phyloP scores from a whole-genome alignment of 2,888 invertebrate species.

The Sinotaia quadrata region DNA sequence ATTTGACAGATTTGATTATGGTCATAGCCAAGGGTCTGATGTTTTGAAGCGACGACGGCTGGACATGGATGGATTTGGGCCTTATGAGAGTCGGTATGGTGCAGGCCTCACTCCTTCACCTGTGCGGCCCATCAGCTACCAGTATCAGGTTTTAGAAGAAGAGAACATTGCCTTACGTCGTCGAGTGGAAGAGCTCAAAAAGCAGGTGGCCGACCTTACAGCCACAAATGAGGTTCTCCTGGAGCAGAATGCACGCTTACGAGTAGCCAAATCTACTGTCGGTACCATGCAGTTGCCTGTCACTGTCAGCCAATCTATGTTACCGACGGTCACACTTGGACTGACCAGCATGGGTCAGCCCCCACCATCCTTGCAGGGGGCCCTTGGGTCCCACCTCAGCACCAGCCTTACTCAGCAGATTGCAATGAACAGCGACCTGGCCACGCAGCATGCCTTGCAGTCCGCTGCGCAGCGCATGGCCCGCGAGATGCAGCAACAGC shows the following conservation, averaged over 20 bases:
- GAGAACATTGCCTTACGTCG: slow-evolving; percentile 80
- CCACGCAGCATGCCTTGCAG: slow-evolving; percentile 64
- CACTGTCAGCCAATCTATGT: slow-evolving; percentile 68
- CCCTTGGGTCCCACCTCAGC: slow-evolving; percentile 46
- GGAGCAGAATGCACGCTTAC: slow-evolving; percentile 83
- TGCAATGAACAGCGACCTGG: slow-evolving; percentile 65
- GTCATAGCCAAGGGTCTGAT: slow-evolving; percentile 48
- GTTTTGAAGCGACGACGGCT: slow-evolving; percentile 54
- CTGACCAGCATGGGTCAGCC: slow-evolving; percentile 65
- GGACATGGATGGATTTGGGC: slow-evolving; percentile 37
- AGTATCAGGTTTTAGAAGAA: slow-evolving; percentile 74
- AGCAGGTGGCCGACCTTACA: slow-evolving; percentile 81
- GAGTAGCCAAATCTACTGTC: slow-evolving; percentile 70
- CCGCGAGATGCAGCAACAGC: slow-evolving; percentile 44
- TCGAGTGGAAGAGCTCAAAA: slow-evolving; percentile 81
- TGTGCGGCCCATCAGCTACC: slow-evolving; percentile 56
- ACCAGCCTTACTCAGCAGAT: slow-evolving; percentile 70
- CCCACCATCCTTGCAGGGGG: slow-evolving; percentile 59
- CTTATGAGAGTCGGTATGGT: slow-evolving; percentile 10
- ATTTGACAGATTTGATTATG: slow-evolving; percentile 42
- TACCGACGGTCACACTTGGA: slow-evolving; percentile 70
- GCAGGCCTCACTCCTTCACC: slow-evolving; percentile 35
- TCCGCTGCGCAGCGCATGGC: slow-evolving; percentile 58
- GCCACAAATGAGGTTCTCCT: slow-evolving; percentile 85
- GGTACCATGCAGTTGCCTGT: slow-evolving; percentile 51